phyloP scores from a whole-genome alignment of 2,888 invertebrate species.

The Andrena bucephala region DNA sequence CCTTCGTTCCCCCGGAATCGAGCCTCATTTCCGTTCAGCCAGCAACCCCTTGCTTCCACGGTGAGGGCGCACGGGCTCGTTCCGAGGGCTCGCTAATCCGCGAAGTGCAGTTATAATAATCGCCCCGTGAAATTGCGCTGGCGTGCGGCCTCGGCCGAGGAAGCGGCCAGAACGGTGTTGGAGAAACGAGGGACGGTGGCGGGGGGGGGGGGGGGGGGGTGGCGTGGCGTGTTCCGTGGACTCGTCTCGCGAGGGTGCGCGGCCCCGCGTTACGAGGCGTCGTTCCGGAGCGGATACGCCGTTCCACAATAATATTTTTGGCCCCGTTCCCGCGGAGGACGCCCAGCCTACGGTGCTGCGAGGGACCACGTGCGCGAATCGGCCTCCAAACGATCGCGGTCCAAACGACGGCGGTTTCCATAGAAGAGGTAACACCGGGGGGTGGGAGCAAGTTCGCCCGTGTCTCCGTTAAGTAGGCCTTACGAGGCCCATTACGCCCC shows the following conservation, averaged over 20 bases:
- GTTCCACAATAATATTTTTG: slow-evolving; percentile 64
- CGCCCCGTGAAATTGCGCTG: slow-evolving; percentile 46
- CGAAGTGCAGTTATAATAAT: slow-evolving; percentile 53
- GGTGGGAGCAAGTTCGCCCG: slow-evolving; percentile 69
- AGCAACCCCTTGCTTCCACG: not conserved
- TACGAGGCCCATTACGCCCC: slow-evolving; percentile 74
- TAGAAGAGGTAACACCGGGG: slow-evolving; percentile 46
- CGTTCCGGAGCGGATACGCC: slow-evolving; percentile 54
- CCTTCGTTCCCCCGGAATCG: not conserved
- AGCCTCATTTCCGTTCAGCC: slow-evolving; percentile 1
- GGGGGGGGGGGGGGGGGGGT: too few species aligned
- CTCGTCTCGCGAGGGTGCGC: slow-evolving; percentile 33
- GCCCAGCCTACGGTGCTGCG: not conserved
- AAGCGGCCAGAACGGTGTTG: slow-evolving; percentile 33
- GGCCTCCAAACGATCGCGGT: slow-evolving; percentile 20
- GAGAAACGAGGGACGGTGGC: not conserved
- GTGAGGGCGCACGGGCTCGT: not conserved
- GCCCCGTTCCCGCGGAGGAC: slow-evolving; percentile 49
- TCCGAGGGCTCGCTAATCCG: slow-evolving; percentile 42
- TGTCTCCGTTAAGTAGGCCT: slow-evolving; percentile 75
- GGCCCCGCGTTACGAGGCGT: slow-evolving; percentile 47
- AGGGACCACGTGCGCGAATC: slow-evolving; percentile 8
- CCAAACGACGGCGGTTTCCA: slow-evolving; percentile 22
- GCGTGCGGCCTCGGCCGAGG: not conserved
- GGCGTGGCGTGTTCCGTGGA: slow-evolving; percentile 27